Evolutionary conservation across 1,140 invertebrate species (phyloP).

Genomic region (Drosophila gunungcola): DNA sequence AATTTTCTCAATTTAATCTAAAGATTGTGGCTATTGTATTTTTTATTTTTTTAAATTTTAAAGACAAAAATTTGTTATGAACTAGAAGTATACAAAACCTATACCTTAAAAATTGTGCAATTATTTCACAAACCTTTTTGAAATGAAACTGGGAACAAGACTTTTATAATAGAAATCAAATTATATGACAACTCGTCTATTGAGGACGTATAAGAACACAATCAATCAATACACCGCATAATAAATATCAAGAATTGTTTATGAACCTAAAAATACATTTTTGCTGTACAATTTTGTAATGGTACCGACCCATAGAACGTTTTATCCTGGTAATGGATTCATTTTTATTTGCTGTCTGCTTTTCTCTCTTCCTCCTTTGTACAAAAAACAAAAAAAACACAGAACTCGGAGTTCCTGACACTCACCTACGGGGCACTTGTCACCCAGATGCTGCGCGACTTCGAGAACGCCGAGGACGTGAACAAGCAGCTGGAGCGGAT

Average conservation of each 20-base stretch:
- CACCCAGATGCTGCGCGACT: conserved; percentile 98
- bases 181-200: background rate
- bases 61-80: background rate
- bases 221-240: conserved; percentile 6
- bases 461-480: conserved; percentile 98
- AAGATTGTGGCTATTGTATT: too few relatives aligned
- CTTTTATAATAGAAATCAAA: conserved; percentile 3
- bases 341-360: conserved; percentile 42
- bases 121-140: background rate
- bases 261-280: conserved; percentile 3
- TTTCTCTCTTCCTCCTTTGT: conserved; percentile 23
- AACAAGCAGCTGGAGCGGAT: conserved; percentile 97
- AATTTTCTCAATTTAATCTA: background rate
- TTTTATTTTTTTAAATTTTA: too few relatives aligned
- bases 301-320: conserved; percentile 2
- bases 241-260: conserved; percentile 30
- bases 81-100: background rate
- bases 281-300: background rate
- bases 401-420: conserved; percentile 99
- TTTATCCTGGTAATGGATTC: conserved; percentile 30
- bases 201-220: conserved; percentile 1
- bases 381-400: conserved; percentile 21
- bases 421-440: conserved; percentile 99
- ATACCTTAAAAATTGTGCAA: conserved; percentile 5
- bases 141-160: conserved; percentile 21